Conservation (phyloP, 2,797 vertebrate species). For the Chaenodraco wilsoni region DNA sequence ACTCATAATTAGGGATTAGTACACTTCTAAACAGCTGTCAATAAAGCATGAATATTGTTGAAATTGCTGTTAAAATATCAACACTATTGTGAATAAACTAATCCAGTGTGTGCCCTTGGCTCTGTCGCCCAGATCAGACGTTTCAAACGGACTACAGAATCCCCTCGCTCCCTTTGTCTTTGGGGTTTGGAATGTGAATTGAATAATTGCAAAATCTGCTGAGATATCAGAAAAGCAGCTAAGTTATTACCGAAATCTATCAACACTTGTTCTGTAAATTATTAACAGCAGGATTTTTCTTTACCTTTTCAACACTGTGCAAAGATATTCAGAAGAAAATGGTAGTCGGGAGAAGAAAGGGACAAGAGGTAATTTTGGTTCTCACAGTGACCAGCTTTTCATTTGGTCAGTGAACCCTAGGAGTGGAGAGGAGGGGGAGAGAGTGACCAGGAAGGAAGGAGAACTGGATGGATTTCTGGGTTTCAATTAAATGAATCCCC, state of each 20-base stretch:
- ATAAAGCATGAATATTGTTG: not conserved
- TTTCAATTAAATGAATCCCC: conserved; percentile 7
- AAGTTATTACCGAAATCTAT: not conserved
- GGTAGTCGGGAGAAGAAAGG: not conserved
- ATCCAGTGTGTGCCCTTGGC: not conserved
- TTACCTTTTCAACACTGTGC: not conserved
- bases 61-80: not conserved
- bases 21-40: not conserved
- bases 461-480: no score
- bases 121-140: not conserved
- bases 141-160: not conserved
- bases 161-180: not conserved
- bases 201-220: not conserved
- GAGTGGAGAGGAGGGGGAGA: not conserved
- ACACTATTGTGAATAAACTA: not conserved
- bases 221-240: conserved; percentile 6
- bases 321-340: conserved; percentile 3
- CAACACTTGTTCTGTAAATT: conserved; percentile 12
- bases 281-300: not conserved
- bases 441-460: no score
- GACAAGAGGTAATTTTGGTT: not conserved
- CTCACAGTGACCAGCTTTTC: not conserved
- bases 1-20: not conserved
- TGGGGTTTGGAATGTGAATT: not conserved
- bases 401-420: conserved; percentile 8